Evolutionary conservation across 2,888 invertebrate species (phyloP), one percentile per base, ranked within the genome.

Genomic region (Amphipoea lucens): DNA sequence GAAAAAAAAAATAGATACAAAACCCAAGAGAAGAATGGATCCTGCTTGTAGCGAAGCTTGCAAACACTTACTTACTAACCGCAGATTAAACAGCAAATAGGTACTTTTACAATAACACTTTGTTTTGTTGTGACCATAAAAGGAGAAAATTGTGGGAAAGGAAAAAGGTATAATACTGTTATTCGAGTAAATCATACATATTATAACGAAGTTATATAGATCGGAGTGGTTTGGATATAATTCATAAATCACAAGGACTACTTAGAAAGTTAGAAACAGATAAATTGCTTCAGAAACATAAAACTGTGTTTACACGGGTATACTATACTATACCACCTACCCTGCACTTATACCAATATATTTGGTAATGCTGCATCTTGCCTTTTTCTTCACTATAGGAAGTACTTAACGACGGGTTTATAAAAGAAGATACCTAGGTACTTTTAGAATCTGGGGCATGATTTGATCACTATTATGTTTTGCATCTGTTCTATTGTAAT

Each of bases 31-130:
- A 62, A 20, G 3, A 29, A 23, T 2, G 29, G 14, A 54, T 14
- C 6, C 48, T 67, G 14, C 40, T 2, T 71, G 42, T 36, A 60
- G 20, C 36, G 20, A 45, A 68, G 29, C 45, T 63, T 51, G 67
- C 54, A 70, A 48, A 54, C 29, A 65, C 63, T 42, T 65, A 63
- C 12, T 57, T 40, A 29, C 54, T 63, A 63, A 74, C 73, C 83
- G 54, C 82, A 60, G 29, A 69, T 65, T 20, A 36, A 63, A 69
- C 85, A 70, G 45, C 86, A 69, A 73, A 63, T 36, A 29, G 29
- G 29, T 29, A 75, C 40, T 65, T 75, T 72, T 36, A 72, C 54
- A 74, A 63, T 68, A 62, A 74, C 65, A 57, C 36, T 71, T 54
- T 65, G 48, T 77, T 60, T 86, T 63, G 42, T 62, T 63, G 29